These are phyloP conservation scores for Ochlodes sylvanus DNA, from an alignment of 2,888 invertebrate genomes.

Conservation along the genomic window DNA sequence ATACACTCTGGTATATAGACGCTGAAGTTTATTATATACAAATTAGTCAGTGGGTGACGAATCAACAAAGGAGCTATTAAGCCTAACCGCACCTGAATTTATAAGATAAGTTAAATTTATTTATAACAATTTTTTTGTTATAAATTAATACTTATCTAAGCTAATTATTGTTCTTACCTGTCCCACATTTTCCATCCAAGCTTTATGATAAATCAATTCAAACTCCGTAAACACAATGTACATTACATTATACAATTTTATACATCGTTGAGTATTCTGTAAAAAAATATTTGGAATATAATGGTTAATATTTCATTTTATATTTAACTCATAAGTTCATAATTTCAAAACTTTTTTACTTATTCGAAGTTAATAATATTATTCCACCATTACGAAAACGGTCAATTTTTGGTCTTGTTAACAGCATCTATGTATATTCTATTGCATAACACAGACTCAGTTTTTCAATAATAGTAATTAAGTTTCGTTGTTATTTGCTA, in stretches of 20 bases:
- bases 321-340: too few relatives aligned
- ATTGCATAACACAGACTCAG: too few relatives aligned
- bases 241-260: conserved; percentile 92
- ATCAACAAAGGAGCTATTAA: conserved; percentile 89
- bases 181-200: conserved; percentile 91
- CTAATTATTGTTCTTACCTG: conserved; percentile 76
- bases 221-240: conserved; percentile 92
- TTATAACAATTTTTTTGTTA: background rate
- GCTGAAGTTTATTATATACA: conserved; percentile 90
- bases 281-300: too few relatives aligned
- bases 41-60: conserved; percentile 87
- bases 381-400: too few relatives aligned
- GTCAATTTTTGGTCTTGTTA: too few relatives aligned
- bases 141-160: too few relatives aligned
- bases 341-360: too few relatives aligned
- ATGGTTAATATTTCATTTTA: too few relatives aligned
- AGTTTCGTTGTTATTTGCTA: too few relatives aligned
- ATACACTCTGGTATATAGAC: conserved; percentile 89
- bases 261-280: conserved; percentile 89
- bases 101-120: conserved; percentile 15
- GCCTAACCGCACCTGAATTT: conserved; percentile 84
- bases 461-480: too few relatives aligned
- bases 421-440: too few relatives aligned
- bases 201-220: conserved; percentile 92
- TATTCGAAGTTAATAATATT: too few relatives aligned